Conservation (phyloP, 2,797 vertebrate species). For the Streptopelia turtur region DNA sequence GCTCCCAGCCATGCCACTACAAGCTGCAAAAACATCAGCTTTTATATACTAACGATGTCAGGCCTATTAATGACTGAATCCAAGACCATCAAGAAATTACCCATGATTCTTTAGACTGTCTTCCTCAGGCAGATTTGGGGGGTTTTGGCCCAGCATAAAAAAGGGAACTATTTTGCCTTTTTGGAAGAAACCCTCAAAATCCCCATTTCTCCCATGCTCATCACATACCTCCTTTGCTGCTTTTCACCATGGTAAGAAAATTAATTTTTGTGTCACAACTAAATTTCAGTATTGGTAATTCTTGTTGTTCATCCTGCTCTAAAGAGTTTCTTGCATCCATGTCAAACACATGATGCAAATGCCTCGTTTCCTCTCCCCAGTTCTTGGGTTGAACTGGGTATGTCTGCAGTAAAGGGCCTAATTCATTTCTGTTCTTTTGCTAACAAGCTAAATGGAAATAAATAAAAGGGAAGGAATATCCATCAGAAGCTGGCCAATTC, state of each 20-base stretch:
- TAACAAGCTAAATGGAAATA: not conserved
- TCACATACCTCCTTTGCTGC: not conserved
- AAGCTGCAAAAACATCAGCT: conserved; percentile 63
- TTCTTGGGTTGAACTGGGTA: not conserved
- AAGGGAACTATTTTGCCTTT: not conserved
- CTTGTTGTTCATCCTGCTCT: not conserved
- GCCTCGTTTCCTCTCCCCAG: not conserved
- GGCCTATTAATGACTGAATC: not conserved
- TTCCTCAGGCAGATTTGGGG: not conserved
- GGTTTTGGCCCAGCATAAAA: not conserved
- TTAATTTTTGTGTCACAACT: not conserved
- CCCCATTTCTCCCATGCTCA: not conserved
- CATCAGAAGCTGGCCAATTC: not conserved
- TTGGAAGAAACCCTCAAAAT: not conserved
- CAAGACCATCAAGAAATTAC: conserved; percentile 4
- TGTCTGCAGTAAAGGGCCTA: not conserved
- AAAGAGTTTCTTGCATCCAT: not conserved
- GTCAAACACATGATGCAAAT: not conserved
- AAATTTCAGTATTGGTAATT: not conserved
- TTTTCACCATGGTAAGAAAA: not conserved
- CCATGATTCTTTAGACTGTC: not conserved
- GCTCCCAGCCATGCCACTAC: conserved; percentile 62
- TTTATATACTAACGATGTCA: conserved; percentile 6
- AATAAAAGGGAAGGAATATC: not conserved
- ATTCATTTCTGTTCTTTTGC: not conserved